Conservation (phyloP, 35 echinoderm and acorn worm genomes). For the Anneissia japonica region DNA sequence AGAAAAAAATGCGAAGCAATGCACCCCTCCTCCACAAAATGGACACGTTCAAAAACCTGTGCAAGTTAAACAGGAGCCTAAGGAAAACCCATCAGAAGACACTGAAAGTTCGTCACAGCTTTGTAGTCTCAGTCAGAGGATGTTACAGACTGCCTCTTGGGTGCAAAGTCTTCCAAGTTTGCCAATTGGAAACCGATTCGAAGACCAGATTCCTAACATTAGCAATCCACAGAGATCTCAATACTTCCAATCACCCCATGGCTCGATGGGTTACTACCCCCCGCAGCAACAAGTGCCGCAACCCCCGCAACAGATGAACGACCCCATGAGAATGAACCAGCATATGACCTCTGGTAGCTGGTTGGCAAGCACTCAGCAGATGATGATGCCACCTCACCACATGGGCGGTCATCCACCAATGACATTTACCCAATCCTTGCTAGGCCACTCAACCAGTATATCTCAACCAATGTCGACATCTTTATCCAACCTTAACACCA, state of each 20-base stretch:
- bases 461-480: neutral
- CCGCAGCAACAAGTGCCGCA: too few relatives aligned
- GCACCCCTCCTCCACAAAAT: neutral
- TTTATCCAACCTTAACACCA: neutral
- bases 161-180: neutral
- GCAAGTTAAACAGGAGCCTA: conserved; percentile 41
- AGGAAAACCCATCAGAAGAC: neutral
- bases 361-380: neutral
- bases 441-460: neutral
- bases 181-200: neutral
- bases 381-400: neutral
- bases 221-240: neutral
- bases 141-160: neutral
- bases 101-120: neutral
- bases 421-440: neutral
- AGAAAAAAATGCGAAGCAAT: neutral
- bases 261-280: neutral
- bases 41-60: neutral
- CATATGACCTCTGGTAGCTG: neutral
- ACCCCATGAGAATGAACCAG: neutral
- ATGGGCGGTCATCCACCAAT: neutral
- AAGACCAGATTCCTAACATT: neutral
- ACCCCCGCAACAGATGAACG: neutral
- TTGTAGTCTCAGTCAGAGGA: neutral
- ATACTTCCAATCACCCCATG: neutral